Evolutionary conservation across 2,888 invertebrate genomes (phyloP), one percentile per base, ranked within the genome.

Genomic region (Acleris literana): DNA sequence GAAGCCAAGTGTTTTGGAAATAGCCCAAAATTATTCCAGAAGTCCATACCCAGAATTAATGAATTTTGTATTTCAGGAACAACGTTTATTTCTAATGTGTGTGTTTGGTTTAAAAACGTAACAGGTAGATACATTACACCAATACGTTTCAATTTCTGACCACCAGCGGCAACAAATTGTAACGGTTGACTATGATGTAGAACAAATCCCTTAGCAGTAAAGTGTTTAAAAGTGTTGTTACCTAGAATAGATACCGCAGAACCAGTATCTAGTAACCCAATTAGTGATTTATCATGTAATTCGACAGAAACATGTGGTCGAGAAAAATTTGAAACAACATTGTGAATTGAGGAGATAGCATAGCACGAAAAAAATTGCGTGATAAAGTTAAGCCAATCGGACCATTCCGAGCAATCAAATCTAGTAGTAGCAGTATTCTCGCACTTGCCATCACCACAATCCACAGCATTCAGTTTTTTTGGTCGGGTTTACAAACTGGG

Each of bases 391-490:
- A n/a, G n/a, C n/a, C n/a, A n/a, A n/a, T n/a, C n/a, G n/a, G 22
- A 22, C 49, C 49, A 51, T 22, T 51, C 49, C 2, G 20, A 20
- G 11, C 13, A 18, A 51, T 51, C 49, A 7, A 51, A 51, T 51
- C 22, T 51, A 20, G 49, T 46, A 3, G 22, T 22, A 22, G 22
- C 22, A 2, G n/a, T n/a, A n/a, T 17, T 46, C 1, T 46, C 46
- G 46, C 17, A 20, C 49, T 51, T 13, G 20, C 49, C 20, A 17
- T 52, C 39, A 48, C 25, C 60, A 44, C 66, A 60, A 71, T 66
- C 64, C 61, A 29, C 22, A 4, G 11, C 52, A 59, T 6, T 58
- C 63, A 71, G 71, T 70, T 71, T 73, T 70, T 73, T 71, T 60
- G 22, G 9, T 22, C 2, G 6, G 17, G 1, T 63, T 33, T 64